Percentiles rank a stretch among this genome's conserved stretches.
phyloP scores from a whole-genome alignment of 2,888 invertebrate genomes.

The Therioaphis trifolii region DNA sequence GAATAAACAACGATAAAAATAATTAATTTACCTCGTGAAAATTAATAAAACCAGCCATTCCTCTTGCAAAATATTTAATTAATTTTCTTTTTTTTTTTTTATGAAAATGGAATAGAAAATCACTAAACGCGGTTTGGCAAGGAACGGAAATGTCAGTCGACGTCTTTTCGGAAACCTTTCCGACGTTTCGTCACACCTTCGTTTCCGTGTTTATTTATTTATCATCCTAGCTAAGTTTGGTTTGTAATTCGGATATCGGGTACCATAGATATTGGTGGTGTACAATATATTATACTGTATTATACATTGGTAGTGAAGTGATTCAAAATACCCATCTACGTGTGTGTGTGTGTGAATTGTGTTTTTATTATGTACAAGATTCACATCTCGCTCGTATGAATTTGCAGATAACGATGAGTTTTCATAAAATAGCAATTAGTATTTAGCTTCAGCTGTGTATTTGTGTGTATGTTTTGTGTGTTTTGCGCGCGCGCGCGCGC shows the following conservation, averaged over 20 bases:
- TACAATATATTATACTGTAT: too few species aligned
- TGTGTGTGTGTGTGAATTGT: neutral
- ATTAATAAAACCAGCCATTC: neutral
- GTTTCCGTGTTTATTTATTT: too few species aligned
- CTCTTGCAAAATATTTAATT: too few species aligned
- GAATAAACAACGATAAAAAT: neutral
- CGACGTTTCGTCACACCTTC: neutral
- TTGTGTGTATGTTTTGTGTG: too few species aligned
- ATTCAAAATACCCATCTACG: neutral
- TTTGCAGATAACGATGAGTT: constrained; percentile 43
- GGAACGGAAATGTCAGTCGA: neutral
- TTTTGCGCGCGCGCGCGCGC: neutral
- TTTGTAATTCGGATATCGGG: too few species aligned
- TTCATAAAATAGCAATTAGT: constrained; percentile 53
- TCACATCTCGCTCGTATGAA: constrained; percentile 12
- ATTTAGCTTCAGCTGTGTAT: too few species aligned
- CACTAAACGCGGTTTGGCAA: neutral
- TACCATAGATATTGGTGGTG: too few species aligned
- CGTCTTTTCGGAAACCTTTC: too few species aligned
- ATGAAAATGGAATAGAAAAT: neutral
- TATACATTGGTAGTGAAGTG: too few species aligned
- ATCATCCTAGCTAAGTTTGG: too few species aligned
- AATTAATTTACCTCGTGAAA: neutral
- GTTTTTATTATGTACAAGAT: neutral
- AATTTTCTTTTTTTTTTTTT: neutral